Evolutionary conservation across 2,797 vertebrate genomes (phyloP).

Genomic region (Sebastes iracundus): DNA sequence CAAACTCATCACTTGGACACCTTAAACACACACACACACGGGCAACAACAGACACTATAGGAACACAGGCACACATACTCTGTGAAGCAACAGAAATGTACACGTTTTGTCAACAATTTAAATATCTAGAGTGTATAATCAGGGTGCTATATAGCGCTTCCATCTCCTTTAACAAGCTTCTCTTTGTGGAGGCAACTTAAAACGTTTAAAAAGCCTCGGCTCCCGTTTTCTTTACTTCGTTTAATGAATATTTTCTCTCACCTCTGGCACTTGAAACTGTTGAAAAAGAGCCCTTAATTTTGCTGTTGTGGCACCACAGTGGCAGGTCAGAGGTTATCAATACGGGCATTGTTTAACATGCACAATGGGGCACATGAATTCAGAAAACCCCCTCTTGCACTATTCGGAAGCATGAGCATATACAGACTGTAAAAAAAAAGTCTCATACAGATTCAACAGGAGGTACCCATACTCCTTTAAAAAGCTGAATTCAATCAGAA

Average conservation of each 20-base stretch:
- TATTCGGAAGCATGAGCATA: constrained; percentile 20
- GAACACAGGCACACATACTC: neutral
- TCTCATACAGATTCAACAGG: neutral
- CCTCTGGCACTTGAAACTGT: constrained; percentile 42
- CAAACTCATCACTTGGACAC: constrained; percentile 85
- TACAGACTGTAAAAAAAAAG: neutral
- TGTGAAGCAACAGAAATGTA: neutral
- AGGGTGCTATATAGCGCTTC: neutral
- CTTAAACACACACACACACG: constrained; percentile 24
- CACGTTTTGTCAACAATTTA: neutral
- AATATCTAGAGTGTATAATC: neutral
- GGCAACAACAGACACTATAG: neutral
- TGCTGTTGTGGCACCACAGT: constrained; percentile 31
- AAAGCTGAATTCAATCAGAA: constrained; percentile 50
- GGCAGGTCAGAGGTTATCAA: constrained; percentile 73
- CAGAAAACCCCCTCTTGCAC: constrained; percentile 11
- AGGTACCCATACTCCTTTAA: constrained; percentile 16
- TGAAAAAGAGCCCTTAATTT: constrained; percentile 40
- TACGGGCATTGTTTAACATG: constrained; percentile 67
- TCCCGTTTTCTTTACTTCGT: constrained; percentile 27
- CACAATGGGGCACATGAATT: constrained; percentile 56
- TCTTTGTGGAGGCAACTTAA: neutral
- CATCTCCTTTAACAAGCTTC: neutral
- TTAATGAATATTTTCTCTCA: constrained; percentile 61
- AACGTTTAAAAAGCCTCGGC: neutral